phyloP scores from a whole-genome alignment of 1,140 invertebrate species.

The Drosophila nigrodunni region DNA sequence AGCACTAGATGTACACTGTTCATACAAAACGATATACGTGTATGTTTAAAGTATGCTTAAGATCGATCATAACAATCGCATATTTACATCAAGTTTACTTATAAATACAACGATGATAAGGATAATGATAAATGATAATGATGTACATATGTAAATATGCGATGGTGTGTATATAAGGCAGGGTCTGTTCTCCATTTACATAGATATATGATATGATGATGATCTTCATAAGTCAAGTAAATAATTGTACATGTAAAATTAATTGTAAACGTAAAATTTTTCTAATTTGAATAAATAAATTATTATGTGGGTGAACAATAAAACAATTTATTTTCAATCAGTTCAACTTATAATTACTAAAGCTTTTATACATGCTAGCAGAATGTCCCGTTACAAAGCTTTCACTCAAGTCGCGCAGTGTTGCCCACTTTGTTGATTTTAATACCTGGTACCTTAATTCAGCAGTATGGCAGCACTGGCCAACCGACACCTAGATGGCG shows the following conservation, averaged over 20 bases:
- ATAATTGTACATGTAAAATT: slow-evolving; percentile 75
- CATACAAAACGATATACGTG: slow-evolving; percentile 35
- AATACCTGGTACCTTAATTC: neutral
- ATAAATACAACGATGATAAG: slow-evolving; percentile 23
- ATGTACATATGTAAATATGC: slow-evolving; percentile 43
- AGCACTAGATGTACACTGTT: slow-evolving; percentile 69
- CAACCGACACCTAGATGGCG: slow-evolving; percentile 26
- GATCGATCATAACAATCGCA: slow-evolving; percentile 38
- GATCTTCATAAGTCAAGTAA: slow-evolving; percentile 78
- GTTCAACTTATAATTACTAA: no score
- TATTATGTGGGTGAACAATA: slow-evolving; percentile 83
- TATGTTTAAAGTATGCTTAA: slow-evolving; percentile 14
- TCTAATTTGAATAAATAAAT: slow-evolving; percentile 83
- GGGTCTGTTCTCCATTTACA: slow-evolving; percentile 55
- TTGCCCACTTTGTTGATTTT: neutral
- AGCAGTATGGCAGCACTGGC: neutral
- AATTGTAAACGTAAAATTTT: slow-evolving; percentile 72
- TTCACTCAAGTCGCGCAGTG: neutral
- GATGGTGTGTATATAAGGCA: slow-evolving; percentile 53
- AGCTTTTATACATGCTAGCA: no score
- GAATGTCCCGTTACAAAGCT: neutral
- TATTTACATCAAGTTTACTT: slow-evolving; percentile 36
- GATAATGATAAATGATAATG: slow-evolving; percentile 13
- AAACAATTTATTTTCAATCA: slow-evolving; percentile 16
- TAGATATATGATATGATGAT: slow-evolving; percentile 61